Conservation (phyloP, 2,113 vertebrate species). For the Tyrannus savana region DNA sequence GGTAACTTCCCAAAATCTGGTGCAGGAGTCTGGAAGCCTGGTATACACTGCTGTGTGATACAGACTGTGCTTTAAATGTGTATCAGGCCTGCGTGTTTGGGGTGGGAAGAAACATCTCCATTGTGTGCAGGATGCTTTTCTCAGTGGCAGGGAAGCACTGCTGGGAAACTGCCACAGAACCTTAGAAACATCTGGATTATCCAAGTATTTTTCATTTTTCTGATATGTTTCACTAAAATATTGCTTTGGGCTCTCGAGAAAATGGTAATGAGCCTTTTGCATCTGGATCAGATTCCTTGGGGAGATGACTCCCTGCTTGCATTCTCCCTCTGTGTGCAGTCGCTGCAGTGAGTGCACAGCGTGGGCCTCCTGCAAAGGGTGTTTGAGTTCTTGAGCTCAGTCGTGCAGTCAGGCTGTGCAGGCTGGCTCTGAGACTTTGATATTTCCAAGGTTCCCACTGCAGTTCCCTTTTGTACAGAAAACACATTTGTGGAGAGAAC, state of each 20-base stretch:
- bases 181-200: background rate
- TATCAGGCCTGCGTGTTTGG: background rate
- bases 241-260: background rate
- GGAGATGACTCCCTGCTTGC: background rate
- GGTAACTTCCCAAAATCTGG: background rate
- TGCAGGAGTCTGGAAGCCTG: background rate
- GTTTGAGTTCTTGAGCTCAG: background rate
- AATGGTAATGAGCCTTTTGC: background rate
- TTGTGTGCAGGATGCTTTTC: background rate
- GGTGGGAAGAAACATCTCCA: background rate
- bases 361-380: background rate
- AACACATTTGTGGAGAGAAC: background rate
- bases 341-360: fast-evolving
- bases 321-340: background rate
- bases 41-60: background rate
- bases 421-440: background rate
- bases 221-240: background rate
- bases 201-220: background rate
- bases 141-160: background rate
- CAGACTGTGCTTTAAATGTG: background rate
- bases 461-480: background rate
- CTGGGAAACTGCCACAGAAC: background rate
- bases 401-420: background rate
- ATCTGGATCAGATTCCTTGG: background rate
- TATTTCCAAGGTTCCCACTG: background rate